A percentile compares a stretch with the other conserved stretches of the same genome.
Conservation (phyloP, 2,113 vertebrate species). For the Melanerpes aurifrons region DNA sequence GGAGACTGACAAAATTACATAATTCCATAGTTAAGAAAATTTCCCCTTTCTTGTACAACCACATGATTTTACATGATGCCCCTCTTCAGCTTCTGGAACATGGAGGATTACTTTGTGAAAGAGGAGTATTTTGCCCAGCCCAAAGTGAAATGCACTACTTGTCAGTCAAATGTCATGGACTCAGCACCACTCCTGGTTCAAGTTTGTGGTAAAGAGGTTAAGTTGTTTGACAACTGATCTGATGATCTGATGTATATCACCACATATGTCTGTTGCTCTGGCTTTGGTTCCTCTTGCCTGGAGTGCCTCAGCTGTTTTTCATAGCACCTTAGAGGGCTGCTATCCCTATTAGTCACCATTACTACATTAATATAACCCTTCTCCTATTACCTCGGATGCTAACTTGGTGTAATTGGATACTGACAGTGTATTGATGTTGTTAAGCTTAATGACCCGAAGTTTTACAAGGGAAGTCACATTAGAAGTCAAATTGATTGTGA, state of each 20-base stretch:
- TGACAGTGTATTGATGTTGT: constrained; percentile 81
- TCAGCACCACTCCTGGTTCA: neutral
- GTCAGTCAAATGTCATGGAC: neutral
- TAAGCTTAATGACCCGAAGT: constrained; percentile 84
- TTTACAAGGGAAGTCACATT: constrained; percentile 84
- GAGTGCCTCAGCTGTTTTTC: constrained; percentile 68
- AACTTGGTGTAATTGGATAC: constrained; percentile 81
- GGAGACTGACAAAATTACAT: neutral
- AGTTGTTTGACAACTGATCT: neutral
- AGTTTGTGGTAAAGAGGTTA: neutral
- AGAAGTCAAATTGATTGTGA: constrained; percentile 85
- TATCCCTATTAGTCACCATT: constrained; percentile 80
- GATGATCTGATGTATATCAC: neutral
- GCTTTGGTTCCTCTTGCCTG: constrained; percentile 16
- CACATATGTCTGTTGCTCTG: neutral
- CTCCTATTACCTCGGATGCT: constrained; percentile 79
- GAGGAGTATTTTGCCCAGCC: neutral
- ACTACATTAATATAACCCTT: constrained; percentile 79
- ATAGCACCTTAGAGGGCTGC: constrained; percentile 68
- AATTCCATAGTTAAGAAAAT: neutral
- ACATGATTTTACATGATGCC: neutral
- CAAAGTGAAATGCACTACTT: neutral
- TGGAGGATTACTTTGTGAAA: rapidly evolving
- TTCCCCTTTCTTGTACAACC: neutral
- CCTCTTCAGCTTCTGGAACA: neutral